Conservation (phyloP, 2,888 invertebrate genomes). For the Oscheius onirici region DNA sequence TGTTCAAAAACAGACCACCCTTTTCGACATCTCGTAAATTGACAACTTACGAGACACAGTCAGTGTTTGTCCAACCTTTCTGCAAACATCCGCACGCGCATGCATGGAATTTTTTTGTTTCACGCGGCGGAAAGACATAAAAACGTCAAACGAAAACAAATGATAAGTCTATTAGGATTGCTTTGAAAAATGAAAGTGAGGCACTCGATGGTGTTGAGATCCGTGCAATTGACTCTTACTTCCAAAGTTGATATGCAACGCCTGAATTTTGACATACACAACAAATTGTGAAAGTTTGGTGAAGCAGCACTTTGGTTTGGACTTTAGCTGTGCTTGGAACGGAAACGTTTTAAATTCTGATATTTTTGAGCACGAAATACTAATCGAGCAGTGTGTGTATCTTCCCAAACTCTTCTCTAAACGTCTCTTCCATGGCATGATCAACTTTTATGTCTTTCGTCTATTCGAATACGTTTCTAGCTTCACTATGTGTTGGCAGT, state of each 20-base stretch:
- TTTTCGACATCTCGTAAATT: neutral
- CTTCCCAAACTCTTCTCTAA: neutral
- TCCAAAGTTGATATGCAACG: no score
- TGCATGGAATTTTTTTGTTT: constrained; percentile 23
- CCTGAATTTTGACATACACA: no score
- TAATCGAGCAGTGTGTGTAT: no score
- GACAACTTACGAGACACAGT: constrained; percentile 4
- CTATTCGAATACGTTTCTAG: constrained; percentile 40
- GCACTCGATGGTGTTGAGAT: no score
- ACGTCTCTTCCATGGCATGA: neutral
- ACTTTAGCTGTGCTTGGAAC: no score
- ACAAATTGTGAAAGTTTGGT: no score
- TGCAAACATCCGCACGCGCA: constrained; percentile 15
- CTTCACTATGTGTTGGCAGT: constrained; percentile 66
- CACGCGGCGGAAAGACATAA: constrained; percentile 10
- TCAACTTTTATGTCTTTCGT: neutral
- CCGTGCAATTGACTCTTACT: no score
- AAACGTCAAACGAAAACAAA: neutral
- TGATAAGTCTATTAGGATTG: no score
- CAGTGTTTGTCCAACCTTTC: constrained; percentile 14
- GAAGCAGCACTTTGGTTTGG: no score
- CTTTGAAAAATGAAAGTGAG: no score
- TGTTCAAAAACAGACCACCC: constrained; percentile 6
- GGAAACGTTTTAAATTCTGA: no score
- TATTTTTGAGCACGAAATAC: no score